These are phyloP conservation scores for Etheostoma nigrum DNA, from an alignment of 2,797 vertebrate species.

Conservation along the genomic window DNA sequence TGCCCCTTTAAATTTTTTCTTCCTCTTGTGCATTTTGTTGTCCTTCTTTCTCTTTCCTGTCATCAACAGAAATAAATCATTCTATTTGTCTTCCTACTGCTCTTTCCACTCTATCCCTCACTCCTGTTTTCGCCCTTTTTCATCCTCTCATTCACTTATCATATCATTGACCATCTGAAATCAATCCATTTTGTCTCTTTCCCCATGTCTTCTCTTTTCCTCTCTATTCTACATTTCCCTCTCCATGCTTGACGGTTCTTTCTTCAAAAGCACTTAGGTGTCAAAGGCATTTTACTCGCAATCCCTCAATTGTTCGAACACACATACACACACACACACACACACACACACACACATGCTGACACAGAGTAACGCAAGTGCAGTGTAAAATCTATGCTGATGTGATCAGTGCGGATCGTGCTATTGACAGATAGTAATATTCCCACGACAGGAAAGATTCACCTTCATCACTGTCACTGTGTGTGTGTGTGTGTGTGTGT, in stretches of 20 bases:
- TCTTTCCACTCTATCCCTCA: slow-evolving; percentile 39
- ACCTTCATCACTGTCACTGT: slow-evolving; percentile 81
- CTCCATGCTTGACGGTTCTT: slow-evolving; percentile 31
- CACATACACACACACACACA: slow-evolving; percentile 14
- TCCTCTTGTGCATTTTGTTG: slow-evolving; percentile 18
- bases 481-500: slow-evolving; percentile 16
- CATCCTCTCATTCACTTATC: slow-evolving; percentile 61
- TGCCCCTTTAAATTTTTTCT: slow-evolving; percentile 32
- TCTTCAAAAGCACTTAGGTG: slow-evolving; percentile 75
- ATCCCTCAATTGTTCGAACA: slow-evolving; percentile 75
- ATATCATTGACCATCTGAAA: slow-evolving; percentile 77
- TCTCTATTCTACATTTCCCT: slow-evolving; percentile 46
- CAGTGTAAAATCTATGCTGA: slow-evolving; percentile 85
- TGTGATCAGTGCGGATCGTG: slow-evolving; percentile 80
- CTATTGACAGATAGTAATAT: slow-evolving; percentile 83
- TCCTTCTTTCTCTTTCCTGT: slow-evolving; percentile 33
- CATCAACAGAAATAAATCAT: slow-evolving; percentile 57
- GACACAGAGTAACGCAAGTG: slow-evolving; percentile 59
- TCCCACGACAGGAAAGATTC: slow-evolving; percentile 79
- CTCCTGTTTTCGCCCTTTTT: slow-evolving; percentile 35
- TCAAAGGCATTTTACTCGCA: slow-evolving; percentile 81
- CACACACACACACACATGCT: slow-evolving; percentile 36
- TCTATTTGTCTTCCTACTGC: slow-evolving; percentile 49
- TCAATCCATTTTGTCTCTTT: slow-evolving; percentile 71
- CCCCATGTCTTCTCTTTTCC: slow-evolving; percentile 43